These are phyloP conservation scores for Himantopus leucocephalus DNA, from an alignment of 2,113 vertebrate species.

Conservation along the genomic window DNA sequence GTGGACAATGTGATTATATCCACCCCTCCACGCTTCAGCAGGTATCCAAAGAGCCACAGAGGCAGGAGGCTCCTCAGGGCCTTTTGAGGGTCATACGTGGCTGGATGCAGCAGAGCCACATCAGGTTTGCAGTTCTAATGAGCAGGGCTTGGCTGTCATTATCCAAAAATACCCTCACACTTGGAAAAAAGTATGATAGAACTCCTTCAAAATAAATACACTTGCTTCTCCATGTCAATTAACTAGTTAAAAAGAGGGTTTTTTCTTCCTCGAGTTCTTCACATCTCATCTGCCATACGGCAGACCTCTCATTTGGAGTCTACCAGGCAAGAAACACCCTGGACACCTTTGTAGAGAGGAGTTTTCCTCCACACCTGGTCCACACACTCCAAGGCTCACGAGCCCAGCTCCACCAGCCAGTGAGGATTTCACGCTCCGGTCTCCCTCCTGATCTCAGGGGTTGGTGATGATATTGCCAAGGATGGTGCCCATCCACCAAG, in stretches of 20 bases:
- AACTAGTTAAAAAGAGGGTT: background rate
- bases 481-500: background rate
- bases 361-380: background rate
- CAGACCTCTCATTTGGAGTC: background rate
- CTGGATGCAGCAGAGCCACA: accelerated
- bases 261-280: background rate
- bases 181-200: accelerated
- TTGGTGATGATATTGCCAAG: background rate
- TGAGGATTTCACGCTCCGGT: background rate
- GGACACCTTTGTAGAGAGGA: background rate
- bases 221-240: background rate
- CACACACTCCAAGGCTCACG: background rate
- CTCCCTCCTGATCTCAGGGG: background rate
- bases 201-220: background rate
- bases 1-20: accelerated
- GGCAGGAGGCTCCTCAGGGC: background rate
- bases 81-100: background rate
- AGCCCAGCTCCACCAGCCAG: background rate
- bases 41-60: background rate
- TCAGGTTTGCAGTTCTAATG: accelerated
- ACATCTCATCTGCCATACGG: background rate
- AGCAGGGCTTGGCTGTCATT: background rate
- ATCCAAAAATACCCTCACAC: background rate
- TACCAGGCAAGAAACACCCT: background rate
- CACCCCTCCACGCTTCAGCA: background rate